Evolutionary conservation across 2,797 vertebrate genomes (phyloP), one percentile per base, ranked within the genome.

Genomic region (Crocidura indochinensis): DNA sequence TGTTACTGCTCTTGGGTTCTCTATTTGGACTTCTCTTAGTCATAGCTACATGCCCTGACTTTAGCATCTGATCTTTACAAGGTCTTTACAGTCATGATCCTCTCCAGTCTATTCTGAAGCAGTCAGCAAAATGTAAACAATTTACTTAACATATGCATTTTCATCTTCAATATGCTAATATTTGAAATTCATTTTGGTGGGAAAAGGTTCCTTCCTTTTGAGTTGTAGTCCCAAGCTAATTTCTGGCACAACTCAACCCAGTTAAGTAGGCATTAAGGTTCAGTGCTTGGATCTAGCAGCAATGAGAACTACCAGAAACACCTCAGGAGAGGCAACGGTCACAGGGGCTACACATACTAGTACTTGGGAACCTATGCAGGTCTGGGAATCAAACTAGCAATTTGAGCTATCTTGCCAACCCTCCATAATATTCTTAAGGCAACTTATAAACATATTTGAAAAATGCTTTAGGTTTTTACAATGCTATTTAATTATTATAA

Each of bases 101-200:
- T 78, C 60, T 60, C 27, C 38, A 64, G 65, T 38, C 60, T 69
- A 8, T 80, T 89, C 65, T 67, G 27, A 69, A 69, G 27, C 38
- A 73, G 46, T 26, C 76, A 24, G 46, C 31, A 68, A 65, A 64
- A 78, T 69, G 38, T 72, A 88, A 84, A 87, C 17, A 46, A 93
- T 51, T 60, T 64, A 67, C 49, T 84, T 0, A 64, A 90, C 76
- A 26, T 46, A 53, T 87, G n/a, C 6, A 27, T 51, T 88, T n/a
- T 64, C 17, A 2, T 74, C 85, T 92, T 79, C 76, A 87, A 86
- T 67, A 88, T 27, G 49, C 8, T 80, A 84, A 88, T 27, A 89
- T n/a, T 87, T 92, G 51, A 93, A 87, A 81, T 51, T 53, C 64
- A 49, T 82, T n/a, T 87, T 79, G 84, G 88, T 94, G 65, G 83